These are phyloP conservation scores for Cherax quadricarinatus DNA, from an alignment of 1,140 invertebrate genomes.

Conservation along the genomic window DNA sequence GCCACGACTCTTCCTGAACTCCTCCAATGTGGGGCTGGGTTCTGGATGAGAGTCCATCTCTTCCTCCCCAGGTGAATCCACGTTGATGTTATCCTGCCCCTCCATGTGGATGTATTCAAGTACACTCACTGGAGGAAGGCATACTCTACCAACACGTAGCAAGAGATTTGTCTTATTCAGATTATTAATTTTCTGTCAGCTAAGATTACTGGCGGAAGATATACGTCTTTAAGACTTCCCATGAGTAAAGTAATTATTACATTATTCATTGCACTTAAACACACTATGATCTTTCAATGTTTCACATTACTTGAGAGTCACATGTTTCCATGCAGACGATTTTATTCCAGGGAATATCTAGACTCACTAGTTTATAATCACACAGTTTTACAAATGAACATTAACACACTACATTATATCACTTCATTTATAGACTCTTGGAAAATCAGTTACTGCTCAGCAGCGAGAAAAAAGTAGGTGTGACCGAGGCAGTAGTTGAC, in stretches of 20 bases:
- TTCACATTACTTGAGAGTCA: background rate
- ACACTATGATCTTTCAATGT: background rate
- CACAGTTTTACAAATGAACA: background rate
- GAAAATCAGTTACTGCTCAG: background rate
- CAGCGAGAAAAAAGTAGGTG: no score
- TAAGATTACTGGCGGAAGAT: background rate
- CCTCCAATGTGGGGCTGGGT: slow-evolving; percentile 4
- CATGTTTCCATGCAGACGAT: background rate
- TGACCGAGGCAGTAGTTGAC: background rate
- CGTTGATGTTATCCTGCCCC: slow-evolving; percentile 15
- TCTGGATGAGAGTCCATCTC: slow-evolving; percentile 7
- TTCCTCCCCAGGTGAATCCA: background rate
- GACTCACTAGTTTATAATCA: background rate
- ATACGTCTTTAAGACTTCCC: background rate
- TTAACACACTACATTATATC: background rate
- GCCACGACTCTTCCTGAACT: slow-evolving; percentile 26
- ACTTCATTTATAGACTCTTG: background rate
- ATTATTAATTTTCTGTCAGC: background rate
- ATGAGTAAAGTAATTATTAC: background rate
- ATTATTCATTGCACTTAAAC: background rate
- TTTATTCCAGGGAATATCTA: background rate
- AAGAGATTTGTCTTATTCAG: background rate
- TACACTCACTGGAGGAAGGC: slow-evolving; percentile 43
- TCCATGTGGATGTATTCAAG: slow-evolving; percentile 47
- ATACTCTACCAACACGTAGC: background rate